Base-by-base conservation (phyloP, 2,797 vertebrate species). In the Fundulus diaphanus region DNA sequence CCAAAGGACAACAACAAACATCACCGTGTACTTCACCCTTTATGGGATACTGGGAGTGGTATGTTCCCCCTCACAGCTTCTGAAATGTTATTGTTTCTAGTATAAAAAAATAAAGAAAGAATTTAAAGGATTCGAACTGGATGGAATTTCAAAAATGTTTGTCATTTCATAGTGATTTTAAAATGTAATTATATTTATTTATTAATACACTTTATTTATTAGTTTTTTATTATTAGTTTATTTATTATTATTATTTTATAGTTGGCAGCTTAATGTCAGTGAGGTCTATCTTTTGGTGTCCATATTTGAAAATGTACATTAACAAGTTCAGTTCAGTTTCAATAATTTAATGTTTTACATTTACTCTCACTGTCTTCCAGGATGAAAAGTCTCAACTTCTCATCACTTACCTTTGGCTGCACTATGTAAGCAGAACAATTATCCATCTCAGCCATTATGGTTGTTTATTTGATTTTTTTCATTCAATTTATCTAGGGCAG, bases 21-120 rank as follows among this genome's bases (percentile, higher is more conserved):
- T 95, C 85, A 88, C 5, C 70, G 76, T 74, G 1, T 77, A 24
- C 71, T 95, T 95, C 87, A 93, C 82, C 44, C 35, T 96, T 73
- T 95, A 95, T 49, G 94, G 92, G 33, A 94, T 95, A 24, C 80
- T 95, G 9, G 92, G 94, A 83, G 94, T 95, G 93, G 93, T 95
- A 82, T 54, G 93, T 90, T 71, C 46, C 63, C 42, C 24, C 15
- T 42, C 20, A 44, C n/a, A 31, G 22, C 27, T n/a, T 46, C 22
- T 37, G 11, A 49, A 16, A 18, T 8, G 13, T 22, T 22, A 35
- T 35, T 22, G 8, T 35, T 61, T 61, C 31, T 35, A 16, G 27
- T 20, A n/a, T n/a, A n/a, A 40, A n/a, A 42, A 24, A 65, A 65
- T 65, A 65, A n/a, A 40, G 24, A 7, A 56, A n/a, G n/a, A n/a